A percentile compares a stretch with the other conserved stretches of the same genome.
These are phyloP conservation scores for Oikopleura vanhoeffeni DNA, from an alignment of 23 tunicate genomes.

Conservation along the genomic window DNA sequence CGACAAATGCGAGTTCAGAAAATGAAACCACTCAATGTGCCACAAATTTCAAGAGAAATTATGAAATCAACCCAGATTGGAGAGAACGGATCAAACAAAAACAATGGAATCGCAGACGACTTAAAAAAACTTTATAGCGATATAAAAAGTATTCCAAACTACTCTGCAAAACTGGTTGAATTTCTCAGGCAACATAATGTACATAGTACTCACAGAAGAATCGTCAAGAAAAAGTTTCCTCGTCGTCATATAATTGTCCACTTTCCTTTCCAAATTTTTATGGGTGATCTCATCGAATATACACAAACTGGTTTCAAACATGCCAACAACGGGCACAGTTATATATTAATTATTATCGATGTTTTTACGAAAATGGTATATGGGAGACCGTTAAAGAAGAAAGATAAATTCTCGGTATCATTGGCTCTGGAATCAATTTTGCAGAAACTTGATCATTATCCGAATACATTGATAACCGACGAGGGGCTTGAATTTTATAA, in stretches of 20 bases:
- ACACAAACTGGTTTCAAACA: neutral
- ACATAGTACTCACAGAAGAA: neutral
- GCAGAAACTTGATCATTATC: neutral
- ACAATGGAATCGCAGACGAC: neutral
- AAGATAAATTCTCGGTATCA: neutral
- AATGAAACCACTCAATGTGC: neutral
- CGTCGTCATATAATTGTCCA: neutral
- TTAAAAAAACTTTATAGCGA: neutral
- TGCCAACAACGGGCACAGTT: neutral
- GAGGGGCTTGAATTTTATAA: constrained; percentile 11
- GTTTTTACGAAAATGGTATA: neutral
- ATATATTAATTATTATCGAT: neutral
- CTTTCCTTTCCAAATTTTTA: neutral
- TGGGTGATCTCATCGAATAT: constrained; percentile 6
- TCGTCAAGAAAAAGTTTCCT: neutral
- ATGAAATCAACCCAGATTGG: no score
- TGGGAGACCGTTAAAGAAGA: neutral
- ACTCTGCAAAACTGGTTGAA: neutral
- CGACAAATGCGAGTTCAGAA: neutral
- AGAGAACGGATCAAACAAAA: neutral
- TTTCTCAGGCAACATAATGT: neutral
- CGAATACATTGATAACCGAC: neutral
- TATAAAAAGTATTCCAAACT: neutral
- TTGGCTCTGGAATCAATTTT: neutral
- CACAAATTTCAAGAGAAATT: neutral